Conservation (phyloP, 1,140 invertebrate genomes). For the Ceratina japonica region DNA sequence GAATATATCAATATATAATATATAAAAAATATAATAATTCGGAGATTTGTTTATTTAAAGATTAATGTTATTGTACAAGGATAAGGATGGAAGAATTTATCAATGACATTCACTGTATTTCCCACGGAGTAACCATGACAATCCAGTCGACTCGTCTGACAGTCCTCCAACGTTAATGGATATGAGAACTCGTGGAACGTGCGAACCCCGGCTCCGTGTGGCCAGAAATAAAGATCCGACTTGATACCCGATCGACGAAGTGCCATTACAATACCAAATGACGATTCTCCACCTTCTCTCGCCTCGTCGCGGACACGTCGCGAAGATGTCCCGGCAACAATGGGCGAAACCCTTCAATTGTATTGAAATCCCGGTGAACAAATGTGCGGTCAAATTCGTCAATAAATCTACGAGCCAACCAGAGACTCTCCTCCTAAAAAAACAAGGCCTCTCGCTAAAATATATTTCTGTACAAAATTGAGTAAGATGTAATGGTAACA, state of each 20-base stretch:
- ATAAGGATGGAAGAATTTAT: background rate
- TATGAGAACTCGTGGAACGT: slow-evolving; percentile 36
- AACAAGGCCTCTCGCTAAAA: too few relatives aligned
- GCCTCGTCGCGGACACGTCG: slow-evolving; percentile 23
- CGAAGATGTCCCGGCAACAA: slow-evolving; percentile 46
- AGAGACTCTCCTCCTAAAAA: slow-evolving; percentile 12
- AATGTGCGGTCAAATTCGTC: slow-evolving; percentile 74
- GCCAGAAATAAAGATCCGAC: slow-evolving; percentile 1
- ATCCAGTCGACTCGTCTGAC: background rate
- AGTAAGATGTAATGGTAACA: too few relatives aligned
- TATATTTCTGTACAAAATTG: too few relatives aligned
- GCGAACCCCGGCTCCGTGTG: slow-evolving; percentile 29
- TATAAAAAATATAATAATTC: too few relatives aligned
- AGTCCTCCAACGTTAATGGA: slow-evolving; percentile 21
- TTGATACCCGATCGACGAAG: slow-evolving; percentile 52
- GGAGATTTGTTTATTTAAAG: too few relatives aligned
- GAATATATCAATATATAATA: too few relatives aligned
- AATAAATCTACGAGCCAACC: slow-evolving; percentile 74
- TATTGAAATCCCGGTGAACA: slow-evolving; percentile 74
- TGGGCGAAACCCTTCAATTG: slow-evolving; percentile 71
- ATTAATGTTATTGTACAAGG: too few relatives aligned
- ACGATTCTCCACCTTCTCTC: slow-evolving; percentile 8
- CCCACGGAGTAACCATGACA: background rate
- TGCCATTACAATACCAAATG: slow-evolving; percentile 72
- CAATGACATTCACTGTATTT: background rate